Percentiles rank a stretch among this genome's conserved stretches.
Evolutionary conservation across 2,797 vertebrate species (phyloP).

Genomic region (Odontamblyopus lacepedii): DNA sequence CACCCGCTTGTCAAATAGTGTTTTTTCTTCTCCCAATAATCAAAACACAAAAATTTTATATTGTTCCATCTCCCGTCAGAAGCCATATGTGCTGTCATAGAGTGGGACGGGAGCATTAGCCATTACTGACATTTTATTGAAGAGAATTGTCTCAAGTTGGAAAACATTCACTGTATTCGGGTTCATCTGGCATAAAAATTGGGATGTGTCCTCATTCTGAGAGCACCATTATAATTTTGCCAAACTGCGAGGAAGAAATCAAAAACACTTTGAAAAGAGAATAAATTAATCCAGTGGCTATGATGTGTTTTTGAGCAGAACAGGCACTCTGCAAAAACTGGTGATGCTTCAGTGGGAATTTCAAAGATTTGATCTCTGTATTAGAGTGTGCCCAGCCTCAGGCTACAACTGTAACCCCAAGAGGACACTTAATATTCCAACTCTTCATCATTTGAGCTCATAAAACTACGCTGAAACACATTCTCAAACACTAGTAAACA

Average conservation of each 20-base stretch:
- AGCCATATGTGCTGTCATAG: neutral
- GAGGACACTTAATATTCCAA: neutral
- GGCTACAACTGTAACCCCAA: neutral
- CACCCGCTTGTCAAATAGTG: too few species aligned
- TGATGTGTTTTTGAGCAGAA: slow-evolving; percentile 6
- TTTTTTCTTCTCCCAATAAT: too few species aligned
- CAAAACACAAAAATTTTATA: too few species aligned
- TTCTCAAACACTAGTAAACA: slow-evolving; percentile 4
- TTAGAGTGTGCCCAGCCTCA: neutral
- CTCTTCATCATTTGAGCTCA: slow-evolving; percentile 2
- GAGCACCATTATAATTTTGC: neutral
- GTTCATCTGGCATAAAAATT: neutral
- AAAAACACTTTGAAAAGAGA: neutral
- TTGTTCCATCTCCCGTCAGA: neutral
- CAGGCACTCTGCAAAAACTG: neutral
- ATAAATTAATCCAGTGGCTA: neutral
- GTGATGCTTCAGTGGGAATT: slow-evolving; percentile 4
- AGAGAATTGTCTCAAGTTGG: neutral
- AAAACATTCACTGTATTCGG: neutral
- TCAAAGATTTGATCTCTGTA: neutral
- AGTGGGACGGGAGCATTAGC: neutral
- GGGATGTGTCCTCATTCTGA: neutral
- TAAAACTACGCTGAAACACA: neutral
- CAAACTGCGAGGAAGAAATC: neutral
- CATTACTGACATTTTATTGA: neutral